These are phyloP conservation scores for Falco berigora DNA, from an alignment of 2,797 vertebrate genomes.

Conservation along the genomic window DNA sequence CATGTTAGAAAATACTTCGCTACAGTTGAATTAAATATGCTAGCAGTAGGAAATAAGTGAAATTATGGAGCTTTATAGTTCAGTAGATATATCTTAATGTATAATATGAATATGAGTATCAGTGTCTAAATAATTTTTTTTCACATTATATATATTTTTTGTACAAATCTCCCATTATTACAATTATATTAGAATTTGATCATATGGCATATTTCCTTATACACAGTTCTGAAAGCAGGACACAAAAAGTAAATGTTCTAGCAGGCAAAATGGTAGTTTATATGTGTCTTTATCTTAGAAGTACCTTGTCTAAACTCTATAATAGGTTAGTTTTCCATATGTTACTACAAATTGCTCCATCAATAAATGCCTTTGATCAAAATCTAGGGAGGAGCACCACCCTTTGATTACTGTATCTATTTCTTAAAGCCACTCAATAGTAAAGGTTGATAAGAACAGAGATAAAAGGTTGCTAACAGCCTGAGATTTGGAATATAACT, in stretches of 20 bases:
- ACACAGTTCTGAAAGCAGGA: background rate
- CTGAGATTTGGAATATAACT: background rate
- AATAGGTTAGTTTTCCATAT: background rate
- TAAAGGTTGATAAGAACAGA: constrained; percentile 17
- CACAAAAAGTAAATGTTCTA: background rate
- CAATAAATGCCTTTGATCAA: constrained; percentile 46
- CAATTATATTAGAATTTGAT: background rate
- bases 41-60: background rate
- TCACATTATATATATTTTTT: background rate
- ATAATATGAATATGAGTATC: background rate
- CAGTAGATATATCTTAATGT: background rate
- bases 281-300: background rate
- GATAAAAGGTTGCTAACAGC: background rate
- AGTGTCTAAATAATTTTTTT: background rate
- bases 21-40: background rate
- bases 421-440: constrained; percentile 17
- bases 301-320: background rate
- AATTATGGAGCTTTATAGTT: background rate
- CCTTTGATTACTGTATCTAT: background rate
- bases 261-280: background rate
- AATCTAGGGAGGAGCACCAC: background rate
- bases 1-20: background rate
- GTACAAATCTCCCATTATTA: background rate
- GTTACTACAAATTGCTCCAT: constrained; percentile 49
- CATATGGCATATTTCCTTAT: background rate